phyloP scores from a whole-genome alignment of 2,888 invertebrate species.

The Erebia ligea region DNA sequence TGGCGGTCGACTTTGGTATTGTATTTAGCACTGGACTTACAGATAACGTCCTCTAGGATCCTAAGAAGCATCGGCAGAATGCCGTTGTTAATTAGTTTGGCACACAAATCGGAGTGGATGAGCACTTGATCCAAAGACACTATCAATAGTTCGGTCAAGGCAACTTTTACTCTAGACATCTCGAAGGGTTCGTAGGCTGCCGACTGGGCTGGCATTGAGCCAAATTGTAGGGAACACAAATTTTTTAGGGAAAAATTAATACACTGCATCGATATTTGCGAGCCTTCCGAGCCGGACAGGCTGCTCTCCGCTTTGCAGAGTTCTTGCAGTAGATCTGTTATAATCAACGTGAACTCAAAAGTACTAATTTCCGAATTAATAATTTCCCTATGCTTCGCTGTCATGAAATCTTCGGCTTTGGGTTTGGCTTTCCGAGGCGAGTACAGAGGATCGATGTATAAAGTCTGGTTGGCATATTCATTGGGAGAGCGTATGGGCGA shows the following conservation, averaged over 20 bases:
- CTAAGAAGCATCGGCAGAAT: conserved; percentile 84
- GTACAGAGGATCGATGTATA: conserved; percentile 60
- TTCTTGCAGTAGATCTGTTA: conserved; percentile 81
- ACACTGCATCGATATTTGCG: conserved; percentile 82
- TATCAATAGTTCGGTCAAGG: conserved; percentile 82
- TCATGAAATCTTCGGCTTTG: conserved; percentile 80
- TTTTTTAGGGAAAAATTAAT: conserved; percentile 84
- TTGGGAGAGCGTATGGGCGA: conserved; percentile 67
- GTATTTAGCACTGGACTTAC: conserved; percentile 62
- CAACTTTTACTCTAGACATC: conserved; percentile 78
- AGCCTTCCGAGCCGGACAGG: conserved; percentile 77
- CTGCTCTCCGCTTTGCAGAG: conserved; percentile 80
- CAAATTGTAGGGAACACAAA: conserved; percentile 84
- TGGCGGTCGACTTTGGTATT: conserved; percentile 49
- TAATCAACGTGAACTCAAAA: conserved; percentile 82
- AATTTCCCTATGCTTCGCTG: conserved; percentile 77
- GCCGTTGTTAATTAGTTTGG: conserved; percentile 83
- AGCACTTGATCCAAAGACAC: conserved; percentile 82
- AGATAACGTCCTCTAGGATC: conserved; percentile 82
- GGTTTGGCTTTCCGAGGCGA: conserved; percentile 68
- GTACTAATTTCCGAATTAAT: conserved; percentile 78
- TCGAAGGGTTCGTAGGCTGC: conserved; percentile 59
- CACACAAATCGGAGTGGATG: conserved; percentile 78
- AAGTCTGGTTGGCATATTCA: conserved; percentile 64
- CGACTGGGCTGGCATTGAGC: conserved; percentile 65